Base-by-base conservation (phyloP, 2,113 vertebrate genomes). In the Proteles cristata region DNA sequence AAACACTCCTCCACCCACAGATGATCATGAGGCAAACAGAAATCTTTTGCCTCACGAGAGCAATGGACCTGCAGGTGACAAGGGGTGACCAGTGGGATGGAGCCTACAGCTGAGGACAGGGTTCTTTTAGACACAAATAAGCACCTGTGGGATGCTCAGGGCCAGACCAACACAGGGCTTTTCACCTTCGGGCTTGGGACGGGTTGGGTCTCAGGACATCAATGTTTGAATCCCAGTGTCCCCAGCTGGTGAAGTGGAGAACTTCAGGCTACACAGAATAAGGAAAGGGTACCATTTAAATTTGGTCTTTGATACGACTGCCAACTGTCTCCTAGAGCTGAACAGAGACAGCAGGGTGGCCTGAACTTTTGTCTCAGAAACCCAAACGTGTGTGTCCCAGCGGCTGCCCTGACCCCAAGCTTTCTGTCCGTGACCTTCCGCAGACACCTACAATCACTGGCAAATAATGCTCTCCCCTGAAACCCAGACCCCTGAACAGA, bases 341-440 rank as follows among this genome's bases (percentile, higher is more conserved):
- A 16, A 43, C 33, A 25, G 17, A 93, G 35, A 3, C 0, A 45
- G 1, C 15, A 2, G 5, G 19, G 7, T 35, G 1, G 1, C 7
- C 9, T 5, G 0, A 0, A 7, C 11, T 1, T 2, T 73, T 28
- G 10, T 45, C 16, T 12, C 11, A 21, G 87, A 93, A 55, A 80
- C 35, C 3, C 55, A 1, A 2, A 19, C 5, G 2, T 4, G 28
- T 11, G 26, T 8, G 19, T 33, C 71, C 17, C n/a, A 45, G 31
- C 16, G 0, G 28, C 11, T 6, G 2, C 9, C 43, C 14, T 25
- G 39, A 43, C 5, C 39, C 1, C 35, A 0, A 7, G 35, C n/a
- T 39, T 16, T 11, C 66, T 23, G 48, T 45, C 23, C 66, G 43
- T 39, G 45, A 39, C 43, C 7, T 35, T 16, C 69, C 43, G 4